phyloP scores from a whole-genome alignment of 2,888 invertebrate species.

The Acleris holmiana region DNA sequence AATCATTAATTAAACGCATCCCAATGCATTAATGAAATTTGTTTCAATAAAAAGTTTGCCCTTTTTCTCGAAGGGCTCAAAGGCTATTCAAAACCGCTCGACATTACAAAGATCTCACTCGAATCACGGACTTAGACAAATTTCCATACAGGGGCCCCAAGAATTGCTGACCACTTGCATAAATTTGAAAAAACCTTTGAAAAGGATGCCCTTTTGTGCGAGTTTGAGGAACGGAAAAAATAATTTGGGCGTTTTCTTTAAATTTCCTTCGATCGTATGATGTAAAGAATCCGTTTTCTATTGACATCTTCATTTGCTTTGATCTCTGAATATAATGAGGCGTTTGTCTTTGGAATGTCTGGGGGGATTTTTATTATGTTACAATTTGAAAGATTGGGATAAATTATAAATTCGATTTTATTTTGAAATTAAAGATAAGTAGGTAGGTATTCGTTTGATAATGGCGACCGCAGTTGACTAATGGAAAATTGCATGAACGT shows the following conservation, averaged over 20 bases:
- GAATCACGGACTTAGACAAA: constrained; percentile 26
- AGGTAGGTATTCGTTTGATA: no score
- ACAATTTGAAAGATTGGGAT: constrained; percentile 29
- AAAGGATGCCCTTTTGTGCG: constrained; percentile 70
- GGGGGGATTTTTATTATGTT: constrained; percentile 48
- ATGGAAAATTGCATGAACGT: no score
- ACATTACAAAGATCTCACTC: constrained; percentile 27
- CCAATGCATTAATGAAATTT: constrained; percentile 31
- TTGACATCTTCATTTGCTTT: constrained; percentile 65
- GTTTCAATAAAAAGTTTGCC: constrained; percentile 37
- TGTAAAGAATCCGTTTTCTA: constrained; percentile 54
- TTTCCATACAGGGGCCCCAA: constrained; percentile 36
- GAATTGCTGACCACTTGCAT: constrained; percentile 79
- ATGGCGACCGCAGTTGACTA: no score
- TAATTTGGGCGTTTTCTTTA: constrained; percentile 70
- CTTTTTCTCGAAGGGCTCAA: constrained; percentile 38
- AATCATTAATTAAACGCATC: constrained; percentile 22
- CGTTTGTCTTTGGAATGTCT: constrained; percentile 73
- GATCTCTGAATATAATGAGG: constrained; percentile 70
- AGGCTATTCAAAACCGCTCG: constrained; percentile 33
- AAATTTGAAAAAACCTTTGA: constrained; percentile 72
- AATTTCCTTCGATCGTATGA: constrained; percentile 53
- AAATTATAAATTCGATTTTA: no score
- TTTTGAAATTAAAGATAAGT: no score
- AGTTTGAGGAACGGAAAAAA: constrained; percentile 71